phyloP scores from a whole-genome alignment of 53 echinoderm and acorn worm genomes.

The Stichopus horrens region DNA sequence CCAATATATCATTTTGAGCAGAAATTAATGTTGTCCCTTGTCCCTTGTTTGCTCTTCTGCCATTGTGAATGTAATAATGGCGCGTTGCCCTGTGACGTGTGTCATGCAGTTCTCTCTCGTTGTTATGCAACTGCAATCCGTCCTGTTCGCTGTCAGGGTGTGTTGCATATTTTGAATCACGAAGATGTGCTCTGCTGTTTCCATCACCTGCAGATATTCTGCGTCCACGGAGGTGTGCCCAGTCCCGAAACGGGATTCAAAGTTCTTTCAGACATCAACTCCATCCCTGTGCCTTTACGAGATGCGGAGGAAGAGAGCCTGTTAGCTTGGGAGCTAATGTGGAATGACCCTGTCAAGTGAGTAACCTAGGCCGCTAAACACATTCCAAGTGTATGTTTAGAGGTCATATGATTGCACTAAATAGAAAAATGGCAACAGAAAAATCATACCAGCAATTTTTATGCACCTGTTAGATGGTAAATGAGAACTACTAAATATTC shows the following conservation, averaged over 20 bases:
- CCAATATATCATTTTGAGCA: too few relatives aligned
- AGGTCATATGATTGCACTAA: too few relatives aligned
- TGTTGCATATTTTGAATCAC: too few relatives aligned
- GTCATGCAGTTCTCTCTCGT: too few relatives aligned
- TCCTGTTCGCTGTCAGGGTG: too few relatives aligned
- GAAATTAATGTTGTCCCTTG: too few relatives aligned
- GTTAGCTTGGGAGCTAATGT: conserved; percentile 86
- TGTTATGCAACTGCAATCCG: too few relatives aligned
- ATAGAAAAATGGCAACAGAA: too few relatives aligned
- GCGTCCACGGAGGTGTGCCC: conserved; percentile 81
- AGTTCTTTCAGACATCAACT: conserved; percentile 62
- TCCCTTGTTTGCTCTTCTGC: too few relatives aligned
- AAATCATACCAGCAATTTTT: neutral
- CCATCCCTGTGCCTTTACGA: conserved; percentile 73
- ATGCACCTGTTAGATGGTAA: neutral
- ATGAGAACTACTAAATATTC: neutral
- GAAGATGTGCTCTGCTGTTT: neutral
- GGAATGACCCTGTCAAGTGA: conserved; percentile 88
- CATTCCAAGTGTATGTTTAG: too few relatives aligned
- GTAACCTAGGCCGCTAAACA: neutral
- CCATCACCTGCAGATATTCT: conserved; percentile 64
- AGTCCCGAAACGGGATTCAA: conserved; percentile 58
- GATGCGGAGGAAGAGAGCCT: conserved; percentile 75
- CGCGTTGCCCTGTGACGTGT: too few relatives aligned
- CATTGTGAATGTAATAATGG: too few relatives aligned